Percentiles rank a stretch among this genome's conserved stretches.
Conservation (phyloP, 30 jellyfish, hydroid and myxozoan species). For the Chrysaora quinquecirrha region DNA sequence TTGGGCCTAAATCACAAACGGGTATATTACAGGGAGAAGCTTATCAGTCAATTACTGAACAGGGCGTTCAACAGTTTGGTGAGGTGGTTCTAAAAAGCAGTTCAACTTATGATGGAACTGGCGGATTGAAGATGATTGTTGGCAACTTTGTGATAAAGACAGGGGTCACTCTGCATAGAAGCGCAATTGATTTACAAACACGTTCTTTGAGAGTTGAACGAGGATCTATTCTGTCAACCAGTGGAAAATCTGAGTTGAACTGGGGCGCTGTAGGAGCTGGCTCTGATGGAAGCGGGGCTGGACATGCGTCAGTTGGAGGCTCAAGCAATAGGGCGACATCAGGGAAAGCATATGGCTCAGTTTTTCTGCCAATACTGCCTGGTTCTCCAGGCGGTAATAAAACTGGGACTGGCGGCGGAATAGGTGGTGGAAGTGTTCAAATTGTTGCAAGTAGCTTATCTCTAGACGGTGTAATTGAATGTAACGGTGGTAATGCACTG, state of each 20-base stretch:
- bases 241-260: conserved; percentile 33
- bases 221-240: conserved; percentile 60
- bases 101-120: conserved; percentile 49
- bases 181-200: conserved; percentile 27
- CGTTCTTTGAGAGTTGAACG: conserved; percentile 55
- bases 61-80: conserved; percentile 69
- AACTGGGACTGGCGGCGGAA: conserved; percentile 38
- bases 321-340: conserved; percentile 16
- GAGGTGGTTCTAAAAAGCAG: conserved; percentile 48
- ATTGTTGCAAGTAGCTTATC: conserved; percentile 21
- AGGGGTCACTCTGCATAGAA: conserved; percentile 50
- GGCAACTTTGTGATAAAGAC: conserved; percentile 47
- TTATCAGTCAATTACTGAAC: conserved; percentile 19
- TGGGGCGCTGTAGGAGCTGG: conserved; percentile 31
- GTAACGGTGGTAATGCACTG: conserved; percentile 53
- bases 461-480: conserved; percentile 42
- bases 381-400: conserved; percentile 65
- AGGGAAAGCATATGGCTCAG: conserved; percentile 49
- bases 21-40: conserved; percentile 42
- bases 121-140: conserved; percentile 39
- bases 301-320: conserved; percentile 75
- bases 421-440: conserved; percentile 56
- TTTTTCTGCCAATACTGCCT: conserved; percentile 27
- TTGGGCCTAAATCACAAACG: conserved; percentile 66
- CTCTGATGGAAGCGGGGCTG: conserved; percentile 45